These are phyloP conservation scores for Hydriomena furcata DNA, from an alignment of 2,888 invertebrate genomes.

Conservation along the genomic window DNA sequence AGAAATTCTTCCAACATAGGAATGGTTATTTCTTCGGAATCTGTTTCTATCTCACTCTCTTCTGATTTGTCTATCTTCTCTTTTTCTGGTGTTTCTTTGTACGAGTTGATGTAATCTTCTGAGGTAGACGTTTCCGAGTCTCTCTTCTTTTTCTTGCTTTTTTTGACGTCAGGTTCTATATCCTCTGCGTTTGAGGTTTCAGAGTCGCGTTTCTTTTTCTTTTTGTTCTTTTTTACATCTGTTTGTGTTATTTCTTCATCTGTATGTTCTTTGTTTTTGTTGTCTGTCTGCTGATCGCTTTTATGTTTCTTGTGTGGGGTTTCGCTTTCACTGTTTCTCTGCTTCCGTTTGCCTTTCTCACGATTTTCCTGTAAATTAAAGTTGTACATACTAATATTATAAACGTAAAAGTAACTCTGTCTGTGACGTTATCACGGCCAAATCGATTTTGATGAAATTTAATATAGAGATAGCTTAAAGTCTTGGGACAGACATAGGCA, in stretches of 20 bases:
- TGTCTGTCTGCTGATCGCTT: slow-evolving; percentile 30
- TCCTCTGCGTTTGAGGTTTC: no score
- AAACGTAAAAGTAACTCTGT: no score
- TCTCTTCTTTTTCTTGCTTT: slow-evolving; percentile 22
- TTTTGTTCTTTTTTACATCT: slow-evolving; percentile 19
- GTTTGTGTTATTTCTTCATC: slow-evolving; percentile 12
- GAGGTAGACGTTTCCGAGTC: slow-evolving; percentile 31
- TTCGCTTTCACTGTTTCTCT: slow-evolving; percentile 34
- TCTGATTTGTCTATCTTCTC: slow-evolving; percentile 40
- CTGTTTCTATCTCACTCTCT: slow-evolving; percentile 67
- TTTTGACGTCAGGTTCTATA: slow-evolving; percentile 18
- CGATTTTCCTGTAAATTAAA: slow-evolving; percentile 43
- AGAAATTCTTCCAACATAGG: slow-evolving; percentile 57
- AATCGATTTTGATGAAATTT: no score
- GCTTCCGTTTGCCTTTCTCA: slow-evolving; percentile 45
- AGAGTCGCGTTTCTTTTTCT: slow-evolving; percentile 21
- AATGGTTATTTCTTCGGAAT: slow-evolving; percentile 57
- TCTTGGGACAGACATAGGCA: no score
- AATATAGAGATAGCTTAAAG: no score
- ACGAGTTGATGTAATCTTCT: slow-evolving; percentile 16
- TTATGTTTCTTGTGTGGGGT: slow-evolving; percentile 24
- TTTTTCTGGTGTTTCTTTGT: slow-evolving; percentile 13
- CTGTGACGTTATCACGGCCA: no score
- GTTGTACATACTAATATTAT: no score
- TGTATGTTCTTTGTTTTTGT: slow-evolving; percentile 26